A percentile compares a stretch with the other conserved stretches of the same genome.
Evolutionary conservation across 2,888 invertebrate species (phyloP).

Genomic region (Siphonodentalium dalli): DNA sequence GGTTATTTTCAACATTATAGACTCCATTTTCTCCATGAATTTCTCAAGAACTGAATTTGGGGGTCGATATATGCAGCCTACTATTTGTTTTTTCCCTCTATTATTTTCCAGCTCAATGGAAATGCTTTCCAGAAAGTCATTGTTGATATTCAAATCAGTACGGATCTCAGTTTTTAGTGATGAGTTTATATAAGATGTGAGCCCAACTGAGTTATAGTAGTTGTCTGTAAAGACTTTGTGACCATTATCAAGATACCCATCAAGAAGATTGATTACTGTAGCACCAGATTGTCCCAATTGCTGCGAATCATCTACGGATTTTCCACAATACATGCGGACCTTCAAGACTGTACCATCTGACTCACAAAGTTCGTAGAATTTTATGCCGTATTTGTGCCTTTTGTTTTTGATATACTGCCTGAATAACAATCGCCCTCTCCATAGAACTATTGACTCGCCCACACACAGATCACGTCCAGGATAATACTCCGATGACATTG

Average conservation of each 20-base stretch:
- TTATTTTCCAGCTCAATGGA: too few relatives aligned
- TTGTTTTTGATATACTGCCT: slow-evolving; percentile 17
- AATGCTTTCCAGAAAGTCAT: too few relatives aligned
- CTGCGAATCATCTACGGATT: neutral
- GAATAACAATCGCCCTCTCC: slow-evolving; percentile 13
- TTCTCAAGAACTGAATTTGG: too few relatives aligned
- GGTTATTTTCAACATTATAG: too few relatives aligned
- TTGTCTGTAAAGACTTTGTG: slow-evolving; percentile 14
- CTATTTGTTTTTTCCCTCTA: too few relatives aligned
- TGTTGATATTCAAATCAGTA: too few relatives aligned
- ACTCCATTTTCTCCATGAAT: too few relatives aligned
- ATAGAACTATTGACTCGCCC: slow-evolving; percentile 22
- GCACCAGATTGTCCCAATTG: slow-evolving; percentile 14
- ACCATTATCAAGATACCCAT: slow-evolving; percentile 12
- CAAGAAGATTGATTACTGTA: slow-evolving; percentile 5
- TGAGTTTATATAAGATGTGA: too few relatives aligned
- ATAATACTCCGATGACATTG: slow-evolving; percentile 8
- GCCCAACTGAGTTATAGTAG: slow-evolving; percentile 17
- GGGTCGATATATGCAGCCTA: too few relatives aligned
- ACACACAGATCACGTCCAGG: slow-evolving; percentile 6
- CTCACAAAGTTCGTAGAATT: slow-evolving; percentile 19
- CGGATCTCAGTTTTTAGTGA: too few relatives aligned
- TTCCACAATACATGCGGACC: slow-evolving; percentile 7
- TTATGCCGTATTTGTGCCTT: too few relatives aligned
- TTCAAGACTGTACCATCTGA: slow-evolving; percentile 8